Conservation (phyloP, 2,888 invertebrate species). For the Orthosia incerta region DNA sequence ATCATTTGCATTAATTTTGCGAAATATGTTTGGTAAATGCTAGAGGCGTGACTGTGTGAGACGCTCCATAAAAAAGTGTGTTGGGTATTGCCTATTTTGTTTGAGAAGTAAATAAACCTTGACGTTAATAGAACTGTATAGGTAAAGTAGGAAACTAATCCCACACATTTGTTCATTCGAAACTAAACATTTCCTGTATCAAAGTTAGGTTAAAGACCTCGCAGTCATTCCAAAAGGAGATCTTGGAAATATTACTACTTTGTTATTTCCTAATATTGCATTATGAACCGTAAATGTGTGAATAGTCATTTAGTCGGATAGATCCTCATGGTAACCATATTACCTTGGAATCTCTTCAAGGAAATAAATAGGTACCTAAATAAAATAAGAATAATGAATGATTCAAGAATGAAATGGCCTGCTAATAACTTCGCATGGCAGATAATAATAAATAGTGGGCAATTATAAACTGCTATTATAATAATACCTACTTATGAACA, state of each 20-base stretch:
- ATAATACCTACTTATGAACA: slow-evolving; percentile 14
- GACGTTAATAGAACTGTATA: not conserved
- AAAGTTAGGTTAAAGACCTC: slow-evolving; percentile 7
- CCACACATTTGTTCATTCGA: not conserved
- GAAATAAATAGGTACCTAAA: slow-evolving; percentile 13
- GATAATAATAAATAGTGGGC: slow-evolving; percentile 13
- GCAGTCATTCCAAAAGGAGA: not conserved
- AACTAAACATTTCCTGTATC: not conserved
- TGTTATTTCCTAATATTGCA: not conserved
- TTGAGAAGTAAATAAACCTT: not conserved
- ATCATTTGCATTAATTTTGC: not conserved
- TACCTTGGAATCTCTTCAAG: slow-evolving; percentile 2
- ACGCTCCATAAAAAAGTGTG: not conserved
- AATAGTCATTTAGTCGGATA: too few species aligned
- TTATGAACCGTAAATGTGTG: not conserved
- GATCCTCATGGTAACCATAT: not conserved
- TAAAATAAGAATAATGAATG: too few species aligned
- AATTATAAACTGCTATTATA: slow-evolving; percentile 33
- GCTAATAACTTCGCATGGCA: slow-evolving; percentile 18
- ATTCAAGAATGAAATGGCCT: slow-evolving; percentile 9
- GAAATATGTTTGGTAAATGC: not conserved
- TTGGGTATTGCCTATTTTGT: not conserved
- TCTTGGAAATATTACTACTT: not conserved
- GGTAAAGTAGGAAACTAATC: slow-evolving; percentile 2
- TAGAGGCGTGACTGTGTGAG: not conserved